Conservation (phyloP, 2,113 vertebrate genomes). For the Andinoacara biseriatus region DNA sequence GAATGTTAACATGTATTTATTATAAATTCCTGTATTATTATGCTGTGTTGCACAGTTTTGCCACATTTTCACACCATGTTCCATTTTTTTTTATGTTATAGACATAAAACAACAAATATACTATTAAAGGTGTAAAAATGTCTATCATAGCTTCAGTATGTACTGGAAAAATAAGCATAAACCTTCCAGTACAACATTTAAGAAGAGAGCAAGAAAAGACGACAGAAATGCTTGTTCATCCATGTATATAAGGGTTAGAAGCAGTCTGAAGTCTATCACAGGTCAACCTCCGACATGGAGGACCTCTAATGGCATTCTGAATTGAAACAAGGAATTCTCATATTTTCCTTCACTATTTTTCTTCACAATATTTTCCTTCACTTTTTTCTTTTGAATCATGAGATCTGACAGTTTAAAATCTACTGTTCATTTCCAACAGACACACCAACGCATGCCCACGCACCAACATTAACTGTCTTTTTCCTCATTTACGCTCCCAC, state of each 20-base stretch:
- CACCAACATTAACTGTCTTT: slow-evolving; percentile 9
- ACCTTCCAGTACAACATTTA: too few relatives aligned
- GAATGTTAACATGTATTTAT: background rate
- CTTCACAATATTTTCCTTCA: background rate
- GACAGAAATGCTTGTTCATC: background rate
- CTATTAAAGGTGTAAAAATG: background rate
- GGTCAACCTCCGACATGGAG: background rate
- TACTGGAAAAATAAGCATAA: too few relatives aligned
- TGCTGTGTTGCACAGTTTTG: too few relatives aligned
- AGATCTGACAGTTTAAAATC: slow-evolving; percentile 29
- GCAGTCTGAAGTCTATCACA: slow-evolving; percentile 28
- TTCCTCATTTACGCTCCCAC: slow-evolving; percentile 33
- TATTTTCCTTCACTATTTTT: background rate
- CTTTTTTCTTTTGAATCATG: slow-evolving; percentile 45
- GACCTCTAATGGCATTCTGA: slow-evolving; percentile 10
- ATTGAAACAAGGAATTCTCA: background rate
- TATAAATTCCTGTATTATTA: background rate
- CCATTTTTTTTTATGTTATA: background rate
- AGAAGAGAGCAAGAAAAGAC: background rate
- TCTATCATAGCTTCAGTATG: too few relatives aligned
- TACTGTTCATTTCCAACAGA: slow-evolving; percentile 22
- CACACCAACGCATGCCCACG: slow-evolving; percentile 5
- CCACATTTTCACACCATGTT: too few relatives aligned
- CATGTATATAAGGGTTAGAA: slow-evolving; percentile 6
- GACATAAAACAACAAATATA: background rate